These are phyloP conservation scores for Rotaria sp. DNA, from an alignment of 2,888 invertebrate species.

Conservation along the genomic window DNA sequence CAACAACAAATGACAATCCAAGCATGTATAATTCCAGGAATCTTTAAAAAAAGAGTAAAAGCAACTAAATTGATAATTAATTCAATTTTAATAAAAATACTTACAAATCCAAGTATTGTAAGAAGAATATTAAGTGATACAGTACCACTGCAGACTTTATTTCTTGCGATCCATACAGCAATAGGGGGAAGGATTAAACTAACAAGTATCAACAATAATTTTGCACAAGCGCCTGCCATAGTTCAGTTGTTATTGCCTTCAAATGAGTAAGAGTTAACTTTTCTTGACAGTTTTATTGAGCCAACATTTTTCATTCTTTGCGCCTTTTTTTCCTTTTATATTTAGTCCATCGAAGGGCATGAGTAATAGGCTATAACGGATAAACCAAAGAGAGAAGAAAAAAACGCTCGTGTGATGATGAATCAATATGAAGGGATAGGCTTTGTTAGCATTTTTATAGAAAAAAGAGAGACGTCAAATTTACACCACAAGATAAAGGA, in stretches of 20 bases:
- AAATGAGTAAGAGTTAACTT: too few relatives aligned
- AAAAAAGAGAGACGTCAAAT: too few relatives aligned
- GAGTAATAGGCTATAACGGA: neutral
- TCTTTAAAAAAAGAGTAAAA: neutral
- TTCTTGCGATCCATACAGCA: slow-evolving; percentile 14
- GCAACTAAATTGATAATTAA: neutral
- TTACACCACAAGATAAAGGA: too few relatives aligned
- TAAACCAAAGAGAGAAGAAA: too few relatives aligned
- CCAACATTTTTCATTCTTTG: too few relatives aligned
- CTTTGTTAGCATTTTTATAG: too few relatives aligned
- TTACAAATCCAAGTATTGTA: neutral
- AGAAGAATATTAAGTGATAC: neutral
- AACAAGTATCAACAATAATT: neutral
- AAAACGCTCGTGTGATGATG: too few relatives aligned
- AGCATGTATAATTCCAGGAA: neutral
- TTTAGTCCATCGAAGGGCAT: neutral
- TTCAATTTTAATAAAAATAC: neutral
- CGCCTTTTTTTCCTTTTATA: neutral
- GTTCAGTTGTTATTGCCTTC: neutral
- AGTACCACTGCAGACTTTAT: slow-evolving; percentile 8
- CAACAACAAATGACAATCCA: slow-evolving; percentile 27
- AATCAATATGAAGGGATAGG: too few relatives aligned
- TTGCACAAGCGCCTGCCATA: neutral
- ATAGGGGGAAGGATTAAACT: neutral
- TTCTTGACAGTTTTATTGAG: too few relatives aligned